These are phyloP conservation scores for Gandaritis pyraliata DNA, from an alignment of 2,888 invertebrate species.

Conservation along the genomic window DNA sequence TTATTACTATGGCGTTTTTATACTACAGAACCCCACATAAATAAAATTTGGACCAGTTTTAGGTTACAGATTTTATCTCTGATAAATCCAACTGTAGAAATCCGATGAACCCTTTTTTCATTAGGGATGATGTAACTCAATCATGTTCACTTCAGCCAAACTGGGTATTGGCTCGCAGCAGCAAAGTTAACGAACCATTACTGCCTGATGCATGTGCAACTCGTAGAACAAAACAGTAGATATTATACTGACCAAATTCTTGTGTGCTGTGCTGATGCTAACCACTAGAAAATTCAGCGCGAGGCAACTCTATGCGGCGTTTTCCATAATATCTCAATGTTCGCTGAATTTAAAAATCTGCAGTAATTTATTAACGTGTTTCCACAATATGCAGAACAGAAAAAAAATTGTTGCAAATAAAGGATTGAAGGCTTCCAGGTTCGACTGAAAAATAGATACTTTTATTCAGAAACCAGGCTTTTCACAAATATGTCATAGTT, in stretches of 20 bases:
- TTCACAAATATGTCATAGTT: too few species aligned
- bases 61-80: not conserved
- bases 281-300: not conserved
- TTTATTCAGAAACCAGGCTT: too few species aligned
- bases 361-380: too few species aligned
- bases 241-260: not conserved
- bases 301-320: too few species aligned
- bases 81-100: conserved; percentile 10
- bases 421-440: too few species aligned
- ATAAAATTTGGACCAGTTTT: not conserved
- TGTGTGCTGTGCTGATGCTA: not conserved
- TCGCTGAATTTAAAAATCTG: too few species aligned
- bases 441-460: too few species aligned
- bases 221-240: conserved; percentile 1
- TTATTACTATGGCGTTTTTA: too few species aligned
- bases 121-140: conserved; percentile 16
- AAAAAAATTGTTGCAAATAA: too few species aligned
- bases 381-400: too few species aligned
- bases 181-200: conserved; percentile 26
- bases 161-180: conserved; percentile 20
- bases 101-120: conserved; percentile 14
- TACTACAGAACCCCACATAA: too few species aligned
- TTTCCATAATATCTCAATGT: too few species aligned
- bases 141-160: conserved; percentile 12
- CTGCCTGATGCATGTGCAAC: conserved; percentile 18